Percentiles rank a stretch among this genome's conserved stretches.
These are phyloP conservation scores for Microctonus brassicae DNA, from an alignment of 2,888 invertebrate species.

Conservation along the genomic window DNA sequence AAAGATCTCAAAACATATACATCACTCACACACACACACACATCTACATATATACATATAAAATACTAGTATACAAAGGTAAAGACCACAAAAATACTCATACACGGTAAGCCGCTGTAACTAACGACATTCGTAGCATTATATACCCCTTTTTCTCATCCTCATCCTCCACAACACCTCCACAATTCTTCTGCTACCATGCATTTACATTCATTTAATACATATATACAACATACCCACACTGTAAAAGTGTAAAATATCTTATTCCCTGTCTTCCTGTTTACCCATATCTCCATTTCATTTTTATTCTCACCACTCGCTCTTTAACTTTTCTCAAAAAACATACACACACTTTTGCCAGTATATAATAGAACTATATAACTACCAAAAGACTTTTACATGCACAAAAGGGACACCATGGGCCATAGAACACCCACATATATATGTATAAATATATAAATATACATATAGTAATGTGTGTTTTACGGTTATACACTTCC, in stretches of 20 bases:
- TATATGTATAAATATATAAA: no score
- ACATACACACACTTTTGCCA: not conserved
- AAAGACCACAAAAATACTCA: not conserved
- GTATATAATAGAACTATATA: not conserved
- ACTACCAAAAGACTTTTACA: conserved; percentile 37
- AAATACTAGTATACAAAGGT: not conserved
- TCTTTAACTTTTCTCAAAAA: not conserved
- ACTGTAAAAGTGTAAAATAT: not conserved
- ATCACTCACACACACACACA: not conserved
- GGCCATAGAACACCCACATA: no score
- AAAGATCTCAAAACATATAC: not conserved
- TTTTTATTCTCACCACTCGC: not conserved
- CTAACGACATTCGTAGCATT: conserved; percentile 9
- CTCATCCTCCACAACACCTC: not conserved
- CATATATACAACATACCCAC: not conserved
- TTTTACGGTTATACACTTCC: no score
- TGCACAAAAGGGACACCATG: conserved; percentile 51
- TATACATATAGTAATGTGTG: no score
- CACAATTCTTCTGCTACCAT: not conserved
- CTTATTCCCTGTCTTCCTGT: not conserved
- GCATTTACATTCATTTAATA: not conserved
- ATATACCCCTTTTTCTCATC: not conserved
- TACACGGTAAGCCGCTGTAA: conserved; percentile 8
- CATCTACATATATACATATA: not conserved
- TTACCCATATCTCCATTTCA: not conserved